A percentile compares a stretch with the other conserved stretches of the same genome.
Evolutionary conservation across 2,888 invertebrate species (phyloP).

Genomic region (Cerceris rybyensis): DNA sequence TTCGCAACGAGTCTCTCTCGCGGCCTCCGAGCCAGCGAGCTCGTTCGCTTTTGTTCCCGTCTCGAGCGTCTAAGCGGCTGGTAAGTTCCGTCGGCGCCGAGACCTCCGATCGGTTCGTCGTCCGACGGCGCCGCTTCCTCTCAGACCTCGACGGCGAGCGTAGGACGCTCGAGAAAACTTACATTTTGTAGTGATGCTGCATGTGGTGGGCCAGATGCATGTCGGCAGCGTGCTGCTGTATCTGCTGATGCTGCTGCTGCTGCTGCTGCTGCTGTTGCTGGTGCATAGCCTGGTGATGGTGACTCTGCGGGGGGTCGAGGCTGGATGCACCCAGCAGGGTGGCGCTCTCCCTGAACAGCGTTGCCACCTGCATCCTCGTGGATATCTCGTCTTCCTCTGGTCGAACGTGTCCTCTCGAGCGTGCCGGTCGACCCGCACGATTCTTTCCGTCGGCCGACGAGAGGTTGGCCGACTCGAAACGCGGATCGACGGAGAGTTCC

Average conservation of each 20-base stretch:
- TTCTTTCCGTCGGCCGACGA: not conserved
- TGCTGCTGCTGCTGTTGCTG: constrained; percentile 72
- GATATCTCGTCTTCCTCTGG: constrained; percentile 11
- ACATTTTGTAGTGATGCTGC: constrained; percentile 81
- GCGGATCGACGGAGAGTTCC: no score
- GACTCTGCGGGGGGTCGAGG: constrained; percentile 83
- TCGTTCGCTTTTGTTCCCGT: no score
- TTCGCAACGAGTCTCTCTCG: constrained; percentile 41
- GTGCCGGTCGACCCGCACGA: not conserved
- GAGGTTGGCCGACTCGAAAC: no score
- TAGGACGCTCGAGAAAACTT: constrained; percentile 61
- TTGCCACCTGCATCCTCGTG: constrained; percentile 86
- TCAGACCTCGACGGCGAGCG: not conserved
- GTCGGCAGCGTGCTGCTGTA: constrained; percentile 77
- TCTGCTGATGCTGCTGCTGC: constrained; percentile 77
- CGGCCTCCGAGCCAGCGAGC: no score
- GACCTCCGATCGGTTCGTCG: not conserved
- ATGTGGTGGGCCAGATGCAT: constrained; percentile 79
- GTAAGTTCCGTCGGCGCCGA: constrained; percentile 19
- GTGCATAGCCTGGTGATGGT: constrained; percentile 75
- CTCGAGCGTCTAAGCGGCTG: not conserved
- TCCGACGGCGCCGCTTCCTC: no score
- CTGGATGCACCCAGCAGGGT: constrained; percentile 86
- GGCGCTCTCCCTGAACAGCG: constrained; percentile 87
- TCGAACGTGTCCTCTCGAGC: not conserved